A percentile compares a stretch with the other conserved stretches of the same genome.
Evolutionary conservation across 2,797 vertebrate genomes (phyloP).

Genomic region (Chelon labrosus): DNA sequence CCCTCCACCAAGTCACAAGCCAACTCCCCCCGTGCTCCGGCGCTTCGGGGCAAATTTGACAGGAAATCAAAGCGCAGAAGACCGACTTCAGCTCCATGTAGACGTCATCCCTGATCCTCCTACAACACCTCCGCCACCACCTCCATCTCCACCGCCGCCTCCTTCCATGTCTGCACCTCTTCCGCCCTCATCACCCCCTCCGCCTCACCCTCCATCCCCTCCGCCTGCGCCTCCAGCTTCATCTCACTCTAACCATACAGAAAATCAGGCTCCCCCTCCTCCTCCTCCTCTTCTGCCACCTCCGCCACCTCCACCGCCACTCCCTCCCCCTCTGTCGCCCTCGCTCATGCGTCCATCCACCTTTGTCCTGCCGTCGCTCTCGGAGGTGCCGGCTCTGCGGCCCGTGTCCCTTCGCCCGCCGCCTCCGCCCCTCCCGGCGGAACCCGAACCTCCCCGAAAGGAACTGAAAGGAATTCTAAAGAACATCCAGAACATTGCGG

Average conservation of each 20-base stretch:
- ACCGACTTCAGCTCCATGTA: constrained; percentile 77
- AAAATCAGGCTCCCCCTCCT: constrained; percentile 22
- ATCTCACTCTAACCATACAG: constrained; percentile 29
- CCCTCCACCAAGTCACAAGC: constrained; percentile 86
- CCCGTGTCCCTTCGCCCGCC: constrained; percentile 74
- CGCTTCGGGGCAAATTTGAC: constrained; percentile 80
- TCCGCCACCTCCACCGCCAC: constrained; percentile 75
- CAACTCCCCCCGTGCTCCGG: constrained; percentile 87
- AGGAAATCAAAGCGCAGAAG: constrained; percentile 65
- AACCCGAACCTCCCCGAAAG: constrained; percentile 77
- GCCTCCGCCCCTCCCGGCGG: constrained; percentile 52
- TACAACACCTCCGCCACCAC: constrained; percentile 78
- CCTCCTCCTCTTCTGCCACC: constrained; percentile 75
- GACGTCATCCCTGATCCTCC: constrained; percentile 89
- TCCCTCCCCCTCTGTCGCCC: constrained; percentile 70
- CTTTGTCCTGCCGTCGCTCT: constrained; percentile 80
- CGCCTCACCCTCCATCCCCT: constrained; percentile 26
- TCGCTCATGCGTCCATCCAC: constrained; percentile 65
- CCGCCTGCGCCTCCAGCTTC: constrained; percentile 27
- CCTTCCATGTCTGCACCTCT: constrained; percentile 74
- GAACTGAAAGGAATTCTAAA: constrained; percentile 94
- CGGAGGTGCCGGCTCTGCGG: constrained; percentile 66
- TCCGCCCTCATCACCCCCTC: constrained; percentile 47
- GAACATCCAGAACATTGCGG: constrained; percentile 94
- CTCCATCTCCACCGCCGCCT: constrained; percentile 70